Conservation (phyloP, 2,797 vertebrate species). For the Acrossocheilus fasciatus region DNA sequence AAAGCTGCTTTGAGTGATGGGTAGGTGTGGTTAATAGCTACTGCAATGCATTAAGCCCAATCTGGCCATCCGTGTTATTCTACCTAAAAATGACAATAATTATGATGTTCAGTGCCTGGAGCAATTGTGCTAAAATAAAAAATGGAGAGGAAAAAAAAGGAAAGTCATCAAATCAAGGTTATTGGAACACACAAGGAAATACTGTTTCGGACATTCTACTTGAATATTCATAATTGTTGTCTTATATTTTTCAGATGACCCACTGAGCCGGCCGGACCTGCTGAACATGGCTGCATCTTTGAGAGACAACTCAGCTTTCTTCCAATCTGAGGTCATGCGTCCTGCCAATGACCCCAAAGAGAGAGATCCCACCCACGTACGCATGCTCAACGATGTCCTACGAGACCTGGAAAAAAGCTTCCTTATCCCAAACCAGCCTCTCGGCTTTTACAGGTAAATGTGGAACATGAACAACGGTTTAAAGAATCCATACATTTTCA, state of each 20-base stretch:
- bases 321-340: conserved; percentile 95
- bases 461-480: neutral
- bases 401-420: conserved; percentile 92
- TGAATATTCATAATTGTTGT: neutral
- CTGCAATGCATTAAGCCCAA: conserved; percentile 14
- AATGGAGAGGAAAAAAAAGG: neutral
- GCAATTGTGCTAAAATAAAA: neutral
- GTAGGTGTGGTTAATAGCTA: conserved; percentile 13
- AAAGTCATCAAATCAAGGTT: neutral
- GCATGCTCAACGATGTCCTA: conserved; percentile 94
- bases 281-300: conserved; percentile 78
- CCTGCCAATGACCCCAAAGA: conserved; percentile 94
- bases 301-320: conserved; percentile 85
- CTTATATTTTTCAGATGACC: conserved; percentile 74
- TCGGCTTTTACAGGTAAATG: conserved; percentile 88
- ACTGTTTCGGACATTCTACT: neutral
- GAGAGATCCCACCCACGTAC: conserved; percentile 83
- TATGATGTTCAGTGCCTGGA: neutral
- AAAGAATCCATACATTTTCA: conserved; percentile 30
- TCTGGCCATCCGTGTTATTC: neutral
- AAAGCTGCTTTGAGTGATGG: conserved; percentile 39
- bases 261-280: conserved; percentile 66
- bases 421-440: conserved; percentile 77
- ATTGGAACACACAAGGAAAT: neutral
- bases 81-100: neutral